Percentiles rank a stretch among this genome's conserved stretches.
Evolutionary conservation across 2,797 vertebrate genomes (phyloP).

Genomic region (Sandelia bainsii): DNA sequence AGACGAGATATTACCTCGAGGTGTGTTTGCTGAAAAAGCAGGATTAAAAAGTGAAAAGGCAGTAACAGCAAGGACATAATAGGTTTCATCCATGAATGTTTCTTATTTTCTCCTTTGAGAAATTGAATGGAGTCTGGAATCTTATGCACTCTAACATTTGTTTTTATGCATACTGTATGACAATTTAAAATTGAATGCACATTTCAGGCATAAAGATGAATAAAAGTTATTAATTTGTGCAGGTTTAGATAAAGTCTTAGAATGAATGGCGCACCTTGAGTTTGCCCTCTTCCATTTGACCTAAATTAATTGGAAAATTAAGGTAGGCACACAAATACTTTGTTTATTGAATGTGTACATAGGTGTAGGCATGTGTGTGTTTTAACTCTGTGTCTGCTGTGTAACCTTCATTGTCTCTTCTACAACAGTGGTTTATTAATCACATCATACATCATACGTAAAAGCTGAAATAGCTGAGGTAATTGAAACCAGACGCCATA

Average conservation of each 20-base stretch:
- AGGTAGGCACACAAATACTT: slow-evolving; percentile 7
- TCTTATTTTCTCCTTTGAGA: slow-evolving; percentile 13
- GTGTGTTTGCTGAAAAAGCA: slow-evolving; percentile 16
- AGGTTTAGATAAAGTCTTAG: slow-evolving; percentile 19
- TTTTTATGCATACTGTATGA: neutral
- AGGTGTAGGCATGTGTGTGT: slow-evolving; percentile 5
- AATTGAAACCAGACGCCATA: slow-evolving; percentile 71
- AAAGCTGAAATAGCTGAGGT: slow-evolving; percentile 58
- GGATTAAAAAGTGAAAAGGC: slow-evolving; percentile 22
- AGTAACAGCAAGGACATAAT: slow-evolving; percentile 7
- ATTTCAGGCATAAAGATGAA: slow-evolving; percentile 1
- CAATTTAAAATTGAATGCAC: slow-evolving; percentile 11
- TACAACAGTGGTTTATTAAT: slow-evolving; percentile 65
- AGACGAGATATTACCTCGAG: slow-evolving; percentile 47
- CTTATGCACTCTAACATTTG: neutral
- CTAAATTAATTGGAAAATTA: slow-evolving; percentile 33
- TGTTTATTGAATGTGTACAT: slow-evolving; percentile 22
- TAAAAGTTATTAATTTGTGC: slow-evolving; percentile 19
- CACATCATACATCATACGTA: slow-evolving; percentile 57
- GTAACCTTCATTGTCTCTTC: slow-evolving; percentile 66
- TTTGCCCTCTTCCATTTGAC: slow-evolving; percentile 22
- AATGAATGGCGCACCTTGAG: slow-evolving; percentile 39
- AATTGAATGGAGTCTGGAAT: neutral
- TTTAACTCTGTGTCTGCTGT: slow-evolving; percentile 23
- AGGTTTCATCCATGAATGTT: slow-evolving; percentile 12